Conservation (phyloP, 2,797 vertebrate species). For the Tachyglossus aculeatus region DNA sequence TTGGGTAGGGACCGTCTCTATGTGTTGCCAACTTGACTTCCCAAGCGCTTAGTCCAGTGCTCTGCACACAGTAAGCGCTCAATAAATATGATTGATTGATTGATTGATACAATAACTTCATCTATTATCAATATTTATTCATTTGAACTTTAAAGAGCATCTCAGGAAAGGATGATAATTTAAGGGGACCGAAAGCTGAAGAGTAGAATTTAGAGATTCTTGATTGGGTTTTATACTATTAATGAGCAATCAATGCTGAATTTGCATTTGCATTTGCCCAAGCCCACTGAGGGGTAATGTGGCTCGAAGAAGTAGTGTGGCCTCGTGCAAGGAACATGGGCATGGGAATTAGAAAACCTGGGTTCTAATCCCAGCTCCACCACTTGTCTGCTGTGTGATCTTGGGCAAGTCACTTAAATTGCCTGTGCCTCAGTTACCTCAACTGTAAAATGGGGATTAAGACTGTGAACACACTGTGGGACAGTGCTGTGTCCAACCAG, state of each 20-base stretch:
- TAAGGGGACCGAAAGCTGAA: not conserved
- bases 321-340: too few species aligned
- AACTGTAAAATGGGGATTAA: not conserved
- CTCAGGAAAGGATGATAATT: not conserved
- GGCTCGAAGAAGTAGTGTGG: too few species aligned
- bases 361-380: fast-evolving
- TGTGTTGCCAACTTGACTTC: too few species aligned
- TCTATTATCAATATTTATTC: conserved; percentile 33
- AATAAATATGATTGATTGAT: too few species aligned
- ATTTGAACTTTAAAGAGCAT: not conserved
- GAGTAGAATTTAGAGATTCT: not conserved
- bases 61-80: too few species aligned
- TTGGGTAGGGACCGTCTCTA: too few species aligned
- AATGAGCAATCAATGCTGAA: not conserved
- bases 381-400: not conserved
- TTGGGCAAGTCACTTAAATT: not conserved
- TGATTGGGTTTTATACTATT: not conserved
- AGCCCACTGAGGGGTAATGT: not conserved
- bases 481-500: too few species aligned
- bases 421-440: not conserved
- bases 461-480: too few species aligned
- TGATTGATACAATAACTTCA: too few species aligned
- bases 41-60: too few species aligned
- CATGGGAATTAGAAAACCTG: too few species aligned
- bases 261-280: not conserved